These are phyloP conservation scores for Antheraea assamensis DNA, from an alignment of 2,888 invertebrate species.

Conservation along the genomic window DNA sequence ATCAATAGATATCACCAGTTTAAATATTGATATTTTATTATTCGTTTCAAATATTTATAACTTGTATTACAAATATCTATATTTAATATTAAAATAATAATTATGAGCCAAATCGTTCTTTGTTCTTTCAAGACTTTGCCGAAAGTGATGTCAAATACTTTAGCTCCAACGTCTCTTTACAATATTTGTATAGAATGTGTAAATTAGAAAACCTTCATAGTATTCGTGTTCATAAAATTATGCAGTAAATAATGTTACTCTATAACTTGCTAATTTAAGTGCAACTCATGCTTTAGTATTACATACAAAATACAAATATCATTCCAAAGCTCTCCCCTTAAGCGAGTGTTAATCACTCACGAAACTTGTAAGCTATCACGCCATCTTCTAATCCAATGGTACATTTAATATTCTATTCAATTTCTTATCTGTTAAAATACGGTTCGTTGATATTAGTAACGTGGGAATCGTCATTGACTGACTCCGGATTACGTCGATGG, in stretches of 20 bases:
- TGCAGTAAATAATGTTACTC: not conserved
- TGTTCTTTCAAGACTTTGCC: not conserved
- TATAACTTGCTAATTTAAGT: not conserved
- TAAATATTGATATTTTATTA: not conserved
- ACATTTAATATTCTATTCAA: constrained; percentile 74
- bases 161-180: not conserved
- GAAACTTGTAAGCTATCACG: constrained; percentile 23
- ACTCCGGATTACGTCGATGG: constrained; percentile 72
- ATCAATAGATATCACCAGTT: not conserved
- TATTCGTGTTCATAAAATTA: not conserved
- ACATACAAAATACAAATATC: not conserved
- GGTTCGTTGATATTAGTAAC: constrained; percentile 63
- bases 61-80: too few relatives aligned
- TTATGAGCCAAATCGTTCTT: not conserved
- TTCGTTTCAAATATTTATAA: too few relatives aligned
- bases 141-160: not conserved
- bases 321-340: constrained; percentile 10
- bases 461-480: constrained; percentile 71
- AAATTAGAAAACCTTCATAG: not conserved
- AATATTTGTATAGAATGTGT: not conserved
- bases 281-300: not conserved
- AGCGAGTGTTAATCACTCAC: constrained; percentile 23
- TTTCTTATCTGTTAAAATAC: constrained; percentile 69
- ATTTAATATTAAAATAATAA: not conserved
- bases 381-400: constrained; percentile 53